Evolutionary conservation across 2,113 vertebrate species (phyloP).

Genomic region (Percina caprodes): DNA sequence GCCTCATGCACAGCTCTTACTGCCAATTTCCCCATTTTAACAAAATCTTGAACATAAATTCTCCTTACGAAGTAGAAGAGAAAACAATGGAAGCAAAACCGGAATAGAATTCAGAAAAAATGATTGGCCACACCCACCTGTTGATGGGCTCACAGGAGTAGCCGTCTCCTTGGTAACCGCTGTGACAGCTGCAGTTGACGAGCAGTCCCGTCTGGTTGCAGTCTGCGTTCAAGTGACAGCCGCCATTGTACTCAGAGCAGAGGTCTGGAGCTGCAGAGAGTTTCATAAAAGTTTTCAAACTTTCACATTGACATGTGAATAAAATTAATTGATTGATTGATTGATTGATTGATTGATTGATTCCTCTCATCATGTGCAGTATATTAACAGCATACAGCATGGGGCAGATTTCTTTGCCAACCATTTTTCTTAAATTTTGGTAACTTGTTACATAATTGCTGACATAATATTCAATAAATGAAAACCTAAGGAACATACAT

Average conservation of each 20-base stretch:
- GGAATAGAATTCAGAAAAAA: neutral
- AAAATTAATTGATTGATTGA: too few relatives aligned
- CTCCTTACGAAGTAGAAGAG: neutral
- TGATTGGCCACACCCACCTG: slow-evolving; percentile 50
- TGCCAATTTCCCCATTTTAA: too few relatives aligned
- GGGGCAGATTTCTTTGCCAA: too few relatives aligned
- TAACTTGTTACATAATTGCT: too few relatives aligned
- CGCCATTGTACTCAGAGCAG: slow-evolving; percentile 86
- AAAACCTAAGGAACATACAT: too few relatives aligned
- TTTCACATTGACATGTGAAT: too few relatives aligned
- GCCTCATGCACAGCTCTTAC: neutral
- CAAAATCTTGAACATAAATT: neutral
- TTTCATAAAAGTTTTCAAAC: neutral
- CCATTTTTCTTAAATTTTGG: too few relatives aligned
- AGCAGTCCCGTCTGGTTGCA: slow-evolving; percentile 84
- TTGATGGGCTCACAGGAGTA: slow-evolving; percentile 85
- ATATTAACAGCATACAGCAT: too few relatives aligned
- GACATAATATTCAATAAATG: too few relatives aligned
- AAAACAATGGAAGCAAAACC: too few relatives aligned
- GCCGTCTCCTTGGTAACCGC: slow-evolving; percentile 88
- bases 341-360: too few relatives aligned
- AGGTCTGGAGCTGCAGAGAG: slow-evolving; percentile 83
- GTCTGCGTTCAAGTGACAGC: slow-evolving; percentile 86
- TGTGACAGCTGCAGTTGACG: slow-evolving; percentile 85
- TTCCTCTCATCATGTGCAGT: too few relatives aligned